Evolutionary conservation across 2,797 vertebrate species (phyloP).

Genomic region (Catostomus latipinnis): DNA sequence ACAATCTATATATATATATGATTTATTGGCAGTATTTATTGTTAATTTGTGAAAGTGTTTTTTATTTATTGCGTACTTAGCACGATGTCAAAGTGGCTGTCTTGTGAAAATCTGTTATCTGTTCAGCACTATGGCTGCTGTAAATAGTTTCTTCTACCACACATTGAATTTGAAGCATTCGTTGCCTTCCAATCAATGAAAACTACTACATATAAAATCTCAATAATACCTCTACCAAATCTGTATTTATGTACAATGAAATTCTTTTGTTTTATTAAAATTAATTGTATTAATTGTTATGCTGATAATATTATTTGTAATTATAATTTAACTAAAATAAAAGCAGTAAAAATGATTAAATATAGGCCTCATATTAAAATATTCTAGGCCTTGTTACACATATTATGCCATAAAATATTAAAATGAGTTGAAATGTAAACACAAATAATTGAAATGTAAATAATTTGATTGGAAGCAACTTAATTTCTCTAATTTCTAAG

Average conservation of each 20-base stretch:
- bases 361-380: too few relatives aligned
- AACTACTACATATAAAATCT: neutral
- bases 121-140: neutral
- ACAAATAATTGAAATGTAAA: neutral
- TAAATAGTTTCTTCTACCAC: too few relatives aligned
- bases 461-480: neutral
- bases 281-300: too few relatives aligned
- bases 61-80: slow-evolving; percentile 7
- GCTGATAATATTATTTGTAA: too few relatives aligned
- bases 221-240: neutral
- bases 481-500: neutral
- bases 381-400: neutral
- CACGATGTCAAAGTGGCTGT: neutral
- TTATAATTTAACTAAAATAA: too few relatives aligned
- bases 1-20: neutral
- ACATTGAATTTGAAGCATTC: neutral
- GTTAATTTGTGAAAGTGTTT: neutral
- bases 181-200: neutral
- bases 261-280: too few relatives aligned
- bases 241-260: too few relatives aligned
- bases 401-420: neutral
- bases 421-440: neutral
- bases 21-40: neutral
- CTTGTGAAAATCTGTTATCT: slow-evolving; percentile 4
- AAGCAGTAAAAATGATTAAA: too few relatives aligned